Evolutionary conservation across 2,113 vertebrate genomes (phyloP).

Genomic region (Cynocephalus volans): DNA sequence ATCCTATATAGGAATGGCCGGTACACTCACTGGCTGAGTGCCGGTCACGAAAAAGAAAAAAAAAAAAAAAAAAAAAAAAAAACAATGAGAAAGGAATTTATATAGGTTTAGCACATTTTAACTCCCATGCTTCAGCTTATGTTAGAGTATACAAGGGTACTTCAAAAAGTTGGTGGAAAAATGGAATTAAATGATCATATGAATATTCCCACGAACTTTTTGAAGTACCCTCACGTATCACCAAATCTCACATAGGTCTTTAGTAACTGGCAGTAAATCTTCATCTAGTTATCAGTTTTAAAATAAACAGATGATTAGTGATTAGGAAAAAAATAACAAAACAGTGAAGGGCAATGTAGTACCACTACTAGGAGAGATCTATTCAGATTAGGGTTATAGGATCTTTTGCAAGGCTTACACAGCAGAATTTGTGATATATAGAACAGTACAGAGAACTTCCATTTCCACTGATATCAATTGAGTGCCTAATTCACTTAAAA

Average conservation of each 20-base stretch:
- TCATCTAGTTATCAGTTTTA: background rate
- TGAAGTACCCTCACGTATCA: background rate
- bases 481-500: background rate
- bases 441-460: background rate
- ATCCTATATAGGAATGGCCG: too few relatives aligned
- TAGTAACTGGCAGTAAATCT: background rate
- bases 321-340: background rate
- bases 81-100: background rate
- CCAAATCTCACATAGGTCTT: background rate
- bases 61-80: too few relatives aligned
- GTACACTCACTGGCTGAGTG: too few relatives aligned
- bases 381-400: background rate
- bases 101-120: background rate
- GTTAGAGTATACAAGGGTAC: too few relatives aligned
- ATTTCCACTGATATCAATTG: background rate
- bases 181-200: too few relatives aligned
- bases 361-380: background rate
- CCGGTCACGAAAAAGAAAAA: too few relatives aligned
- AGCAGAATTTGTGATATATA: background rate
- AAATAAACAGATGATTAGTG: background rate
- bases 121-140: background rate
- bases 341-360: background rate
- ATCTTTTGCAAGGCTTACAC: background rate
- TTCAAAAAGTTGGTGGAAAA: too few relatives aligned
- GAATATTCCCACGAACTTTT: too few relatives aligned